Evolutionary conservation across 1,140 invertebrate species (phyloP), one percentile per base, ranked within the genome.

Genomic region (Drosophila albomicans): DNA sequence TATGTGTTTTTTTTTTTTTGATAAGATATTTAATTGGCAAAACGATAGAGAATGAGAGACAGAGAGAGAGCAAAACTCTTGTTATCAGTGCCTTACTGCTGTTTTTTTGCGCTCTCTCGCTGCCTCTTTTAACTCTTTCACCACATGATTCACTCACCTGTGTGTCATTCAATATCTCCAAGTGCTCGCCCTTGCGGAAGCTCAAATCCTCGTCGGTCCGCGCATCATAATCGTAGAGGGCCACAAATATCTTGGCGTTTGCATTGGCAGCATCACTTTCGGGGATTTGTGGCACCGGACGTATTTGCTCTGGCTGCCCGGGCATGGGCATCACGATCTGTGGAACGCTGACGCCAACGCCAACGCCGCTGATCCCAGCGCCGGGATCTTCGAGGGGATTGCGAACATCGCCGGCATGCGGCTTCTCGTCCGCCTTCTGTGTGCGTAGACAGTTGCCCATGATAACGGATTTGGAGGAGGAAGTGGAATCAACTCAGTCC

Each of bases 181-280:
- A 94, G 94, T 99, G 97, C 93, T 99, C 99, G 43, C 98, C 98
- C 93, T 99, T 99, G 79, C 98, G 96, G 94, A 99, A 99, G 93
- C 98, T 99, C 62, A 99, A 94, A 94, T 99, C 99, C 93, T 99
- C 99, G 93, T 99, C 98, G 25, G 99, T 99, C 79, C 99, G 95
- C 35, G 99, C 99, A 94, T 99, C 99, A 93, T 99, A 99, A 93
- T 99, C 99, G 93, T 99, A 99, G 13, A 99, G 94, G 38, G 99
- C 98, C 35, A 99, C 97, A 94, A 99, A 99, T 89, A 99, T 97
- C 93, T 97, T 96, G 68, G 96, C 96, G 86, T 95, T 96, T 81
- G 95, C 94, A 66, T 94, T 94, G 67, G 95, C 94, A 0, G 94
- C 92, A 78, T 95, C 95, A 38, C 95, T 95, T 59, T 95, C 95